Percentiles rank a stretch among this genome's conserved stretches.
phyloP scores from a whole-genome alignment of 1,140 invertebrate genomes.

The Pemphigus obesinymphae region DNA sequence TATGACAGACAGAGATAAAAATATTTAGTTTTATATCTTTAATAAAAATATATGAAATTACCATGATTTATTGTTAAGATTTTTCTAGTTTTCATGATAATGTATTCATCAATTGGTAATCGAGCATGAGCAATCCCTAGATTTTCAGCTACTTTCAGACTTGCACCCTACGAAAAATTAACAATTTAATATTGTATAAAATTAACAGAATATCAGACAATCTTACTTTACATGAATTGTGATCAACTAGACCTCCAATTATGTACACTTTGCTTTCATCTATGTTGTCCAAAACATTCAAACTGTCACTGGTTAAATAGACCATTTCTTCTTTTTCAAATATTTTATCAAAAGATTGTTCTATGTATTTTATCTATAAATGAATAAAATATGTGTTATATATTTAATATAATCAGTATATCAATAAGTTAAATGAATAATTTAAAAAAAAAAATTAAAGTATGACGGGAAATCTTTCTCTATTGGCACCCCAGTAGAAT shows the following conservation, averaged over 20 bases:
- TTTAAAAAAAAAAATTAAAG: too few species aligned
- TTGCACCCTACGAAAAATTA: constrained; percentile 66
- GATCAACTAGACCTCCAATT: constrained; percentile 96
- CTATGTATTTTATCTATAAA: constrained; percentile 42
- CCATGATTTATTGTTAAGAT: constrained; percentile 95
- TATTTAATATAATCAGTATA: too few species aligned
- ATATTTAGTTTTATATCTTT: background rate
- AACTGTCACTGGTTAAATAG: constrained; percentile 92
- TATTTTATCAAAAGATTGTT: constrained; percentile 44
- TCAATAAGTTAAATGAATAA: too few species aligned
- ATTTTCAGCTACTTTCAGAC: constrained; percentile 72
- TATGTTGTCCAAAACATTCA: constrained; percentile 74
- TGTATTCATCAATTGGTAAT: constrained; percentile 83
- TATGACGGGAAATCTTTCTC: too few species aligned
- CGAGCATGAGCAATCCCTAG: constrained; percentile 76
- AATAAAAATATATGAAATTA: constrained; percentile 51
- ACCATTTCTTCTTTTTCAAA: constrained; percentile 69
- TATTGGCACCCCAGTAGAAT: too few species aligned
- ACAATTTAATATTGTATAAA: background rate
- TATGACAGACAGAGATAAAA: too few species aligned
- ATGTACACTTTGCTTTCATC: constrained; percentile 79
- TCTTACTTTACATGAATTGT: constrained; percentile 86
- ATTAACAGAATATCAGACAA: constrained; percentile 27
- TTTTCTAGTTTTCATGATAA: constrained; percentile 88
- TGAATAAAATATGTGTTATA: background rate